Conservation (phyloP, 2,888 invertebrate genomes). For the Hydroisotoma schaefferi region DNA sequence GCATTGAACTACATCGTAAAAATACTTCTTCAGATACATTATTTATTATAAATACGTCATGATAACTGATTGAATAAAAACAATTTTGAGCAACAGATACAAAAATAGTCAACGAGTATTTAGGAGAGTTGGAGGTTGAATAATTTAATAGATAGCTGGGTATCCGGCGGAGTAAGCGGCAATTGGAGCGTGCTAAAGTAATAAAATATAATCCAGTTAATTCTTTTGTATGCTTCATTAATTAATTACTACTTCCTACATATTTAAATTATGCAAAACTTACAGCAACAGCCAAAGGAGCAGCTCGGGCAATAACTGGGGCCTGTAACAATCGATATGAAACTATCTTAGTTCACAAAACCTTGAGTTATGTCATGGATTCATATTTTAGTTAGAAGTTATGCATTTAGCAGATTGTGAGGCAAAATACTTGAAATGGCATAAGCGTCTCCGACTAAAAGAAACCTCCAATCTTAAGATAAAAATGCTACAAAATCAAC, state of each 20-base stretch:
- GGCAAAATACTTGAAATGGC: background rate
- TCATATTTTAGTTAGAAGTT: no score
- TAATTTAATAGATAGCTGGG: constrained; percentile 9
- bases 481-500: no score
- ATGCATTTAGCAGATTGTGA: background rate
- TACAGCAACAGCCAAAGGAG: background rate
- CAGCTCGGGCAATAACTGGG: background rate
- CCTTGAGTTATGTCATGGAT: no score
- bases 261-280: constrained; percentile 3
- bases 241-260: background rate
- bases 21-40: background rate
- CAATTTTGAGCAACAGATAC: constrained; percentile 1
- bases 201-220: no score
- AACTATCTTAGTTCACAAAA: no score
- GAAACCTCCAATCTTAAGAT: background rate
- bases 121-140: background rate
- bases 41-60: background rate
- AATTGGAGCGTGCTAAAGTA: no score
- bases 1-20: no score
- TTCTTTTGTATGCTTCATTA: no score
- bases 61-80: constrained; percentile 2
- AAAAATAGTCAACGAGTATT: background rate
- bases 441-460: background rate
- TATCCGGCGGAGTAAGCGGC: background rate
- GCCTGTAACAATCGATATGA: background rate